phyloP scores from a whole-genome alignment of 2,888 invertebrate species.

The Synergus umbraculus region DNA sequence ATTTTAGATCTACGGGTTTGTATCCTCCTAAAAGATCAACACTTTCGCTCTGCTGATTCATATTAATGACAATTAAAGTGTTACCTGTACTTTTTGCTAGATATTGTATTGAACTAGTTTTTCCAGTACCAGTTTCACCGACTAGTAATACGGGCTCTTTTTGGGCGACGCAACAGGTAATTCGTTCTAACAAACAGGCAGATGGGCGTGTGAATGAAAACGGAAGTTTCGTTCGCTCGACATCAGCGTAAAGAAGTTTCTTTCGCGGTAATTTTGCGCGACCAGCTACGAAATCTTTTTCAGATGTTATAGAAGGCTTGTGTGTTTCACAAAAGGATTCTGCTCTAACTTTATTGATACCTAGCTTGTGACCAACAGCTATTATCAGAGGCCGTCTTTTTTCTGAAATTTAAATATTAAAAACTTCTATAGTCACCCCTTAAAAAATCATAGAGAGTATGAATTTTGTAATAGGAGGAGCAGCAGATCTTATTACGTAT shows the following conservation, averaged over 20 bases:
- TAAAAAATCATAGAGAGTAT: too few relatives aligned
- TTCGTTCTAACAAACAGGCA: slow-evolving; percentile 90
- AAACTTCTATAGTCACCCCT: too few relatives aligned
- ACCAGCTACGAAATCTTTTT: slow-evolving; percentile 84
- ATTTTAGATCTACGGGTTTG: slow-evolving; percentile 95
- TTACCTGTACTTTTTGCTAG: slow-evolving; percentile 90
- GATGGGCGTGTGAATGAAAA: slow-evolving; percentile 92
- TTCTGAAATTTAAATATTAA: slow-evolving; percentile 70
- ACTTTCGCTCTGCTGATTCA: slow-evolving; percentile 99
- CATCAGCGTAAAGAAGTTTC: slow-evolving; percentile 59
- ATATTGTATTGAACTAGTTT: slow-evolving; percentile 96
- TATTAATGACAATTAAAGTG: slow-evolving; percentile 95
- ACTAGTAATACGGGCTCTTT: slow-evolving; percentile 95
- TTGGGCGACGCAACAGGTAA: slow-evolving; percentile 89
- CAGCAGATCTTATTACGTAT: too few relatives aligned
- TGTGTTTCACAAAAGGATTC: slow-evolving; percentile 88
- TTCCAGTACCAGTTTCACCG: slow-evolving; percentile 99
- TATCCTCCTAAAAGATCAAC: slow-evolving; percentile 97
- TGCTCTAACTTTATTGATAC: slow-evolving; percentile 89
- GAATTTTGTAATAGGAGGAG: too few relatives aligned
- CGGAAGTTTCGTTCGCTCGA: slow-evolving; percentile 76
- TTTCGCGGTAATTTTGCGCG: slow-evolving; percentile 78
- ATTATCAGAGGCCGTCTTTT: slow-evolving; percentile 84
- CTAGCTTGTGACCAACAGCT: slow-evolving; percentile 88
- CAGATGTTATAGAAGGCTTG: slow-evolving; percentile 85